Percentiles rank a stretch among this genome's conserved stretches.
phyloP scores from a whole-genome alignment of 2,797 vertebrate species.

The Octomys mimax region DNA sequence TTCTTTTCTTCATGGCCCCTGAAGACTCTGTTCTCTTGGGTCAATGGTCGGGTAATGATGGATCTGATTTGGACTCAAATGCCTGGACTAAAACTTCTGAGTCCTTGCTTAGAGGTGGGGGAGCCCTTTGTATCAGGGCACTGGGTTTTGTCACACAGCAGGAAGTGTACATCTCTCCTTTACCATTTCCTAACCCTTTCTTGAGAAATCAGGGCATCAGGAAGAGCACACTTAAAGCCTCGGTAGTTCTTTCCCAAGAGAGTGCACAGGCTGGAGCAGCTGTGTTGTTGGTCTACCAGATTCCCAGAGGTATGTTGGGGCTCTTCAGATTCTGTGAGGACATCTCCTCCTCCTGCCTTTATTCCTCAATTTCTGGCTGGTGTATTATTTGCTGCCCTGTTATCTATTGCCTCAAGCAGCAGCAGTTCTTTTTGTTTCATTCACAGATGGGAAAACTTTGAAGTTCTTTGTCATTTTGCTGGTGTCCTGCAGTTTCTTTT shows the following conservation, averaged over 20 bases:
- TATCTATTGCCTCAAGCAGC: background rate
- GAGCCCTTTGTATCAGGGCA: background rate
- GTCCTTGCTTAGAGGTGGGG: background rate
- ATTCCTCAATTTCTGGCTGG: background rate
- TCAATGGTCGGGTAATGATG: background rate
- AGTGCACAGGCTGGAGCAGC: background rate
- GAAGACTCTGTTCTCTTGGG: background rate
- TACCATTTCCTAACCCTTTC: background rate
- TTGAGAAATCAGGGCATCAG: background rate
- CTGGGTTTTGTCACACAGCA: background rate
- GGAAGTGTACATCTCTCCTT: background rate
- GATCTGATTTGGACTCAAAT: background rate
- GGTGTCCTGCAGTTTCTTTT: background rate
- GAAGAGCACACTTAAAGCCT: background rate
- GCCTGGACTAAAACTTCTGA: background rate
- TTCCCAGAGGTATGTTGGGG: background rate
- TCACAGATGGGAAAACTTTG: background rate
- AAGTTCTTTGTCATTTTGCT: background rate
- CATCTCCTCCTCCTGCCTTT: background rate
- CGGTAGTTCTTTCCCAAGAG: background rate
- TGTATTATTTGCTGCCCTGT: background rate
- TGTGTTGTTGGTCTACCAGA: too few species aligned
- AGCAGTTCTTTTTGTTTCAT: background rate
- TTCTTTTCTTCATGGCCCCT: background rate
- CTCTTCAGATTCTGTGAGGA: background rate